Base-by-base conservation (phyloP, 2,888 invertebrate genomes). In the Hedya salicella region DNA sequence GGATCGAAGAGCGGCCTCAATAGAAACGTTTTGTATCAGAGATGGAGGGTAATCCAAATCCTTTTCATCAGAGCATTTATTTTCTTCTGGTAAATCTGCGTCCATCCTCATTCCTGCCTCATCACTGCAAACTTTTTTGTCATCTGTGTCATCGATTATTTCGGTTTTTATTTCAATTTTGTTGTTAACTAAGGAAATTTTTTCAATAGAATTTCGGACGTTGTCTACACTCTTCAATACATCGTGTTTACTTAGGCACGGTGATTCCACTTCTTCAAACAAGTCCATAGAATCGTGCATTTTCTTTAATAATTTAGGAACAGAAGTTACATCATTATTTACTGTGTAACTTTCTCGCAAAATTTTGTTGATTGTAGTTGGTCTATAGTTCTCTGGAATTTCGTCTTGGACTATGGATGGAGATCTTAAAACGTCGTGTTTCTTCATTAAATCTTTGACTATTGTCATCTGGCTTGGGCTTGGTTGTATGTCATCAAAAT, bases 351-450 rank as follows among this genome's bases (percentile, higher is more conserved):
- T 86, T 66, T 89, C 85, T n/a, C 83, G 85, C n/a, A 89, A 68
- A 32, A 88, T 75, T 69, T 81, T 88, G 53, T 83, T 87, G 16
- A 88, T 84, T 30, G 82, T 80, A 44, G 76, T 86, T 0, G 85
- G 84, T 74, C 83, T 79, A 62, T 78, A 82, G 64, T 83, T 76
- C 21, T 78, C 76, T 0, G 68, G 68, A 0, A 69, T 67, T 19
- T 81, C 78, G 5, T 89, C 88, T 76, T 82, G 86, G 0, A 87
- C 82, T 39, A 89, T 87, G 0, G 88, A 86, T 0, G 88, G 87
- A 3, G 89, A 89, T 53, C 86, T 77, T 9, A 83, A 76, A 9
- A 80, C 73, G 67, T 82, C 75, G 61, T 60, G 69, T 44, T 72
- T 68, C 39, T 66, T 60, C 30, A 74, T 71, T n/a, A 77, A 78